Base-by-base conservation (phyloP, 1,140 invertebrate species). In the Epicauta chinensis region DNA sequence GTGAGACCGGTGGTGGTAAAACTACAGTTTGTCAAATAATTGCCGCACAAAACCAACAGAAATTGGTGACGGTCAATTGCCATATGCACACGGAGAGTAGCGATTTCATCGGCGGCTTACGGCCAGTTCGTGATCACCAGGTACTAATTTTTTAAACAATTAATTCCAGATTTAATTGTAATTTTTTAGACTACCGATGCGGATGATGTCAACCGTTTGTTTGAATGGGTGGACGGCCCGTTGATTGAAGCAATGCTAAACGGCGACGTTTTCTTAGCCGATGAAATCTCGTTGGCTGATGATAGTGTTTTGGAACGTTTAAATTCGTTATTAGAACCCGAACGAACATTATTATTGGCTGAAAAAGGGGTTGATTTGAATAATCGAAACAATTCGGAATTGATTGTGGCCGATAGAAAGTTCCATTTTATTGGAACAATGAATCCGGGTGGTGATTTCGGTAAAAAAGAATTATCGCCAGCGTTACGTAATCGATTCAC, bases 401-500 rank as follows among this genome's bases (percentile, higher is more conserved):
- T 86, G 1, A 80, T 93, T 30, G 73, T 76, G 23, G 96, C 97
- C 0, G 64, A 82, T 53, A 62, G 81, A 10, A 78, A 82, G 9
- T 99, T 99, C 69, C 81, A 91, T 55, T 91, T 99, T 62, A 81
- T 99, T 47, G 93, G 93, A 5, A 99, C 97, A 0, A 99, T 99
- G 97, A 99, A 99, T 77, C 97, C 97, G 14, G 95, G 95, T 12
- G 97, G 97, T 7, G 97, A 99, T 79, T 99, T 92, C 74, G 97
- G 97, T 0, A 99, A 99, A 69, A 99, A 99, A 74, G 97, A 99
- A 79, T 74, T 99, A 7, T 99, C 97, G 0, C 96, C 96, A 7
- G 97, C 97, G 0, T 71, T 99, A 2, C 79, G 97, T 46, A 99
- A 99, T 76, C 81, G 97, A 44, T 97, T 99, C 61, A 99, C 97